Percentiles rank a stretch among this genome's conserved stretches.
Conservation (phyloP, 2,888 invertebrate genomes). For the Dynastes hyllus region DNA sequence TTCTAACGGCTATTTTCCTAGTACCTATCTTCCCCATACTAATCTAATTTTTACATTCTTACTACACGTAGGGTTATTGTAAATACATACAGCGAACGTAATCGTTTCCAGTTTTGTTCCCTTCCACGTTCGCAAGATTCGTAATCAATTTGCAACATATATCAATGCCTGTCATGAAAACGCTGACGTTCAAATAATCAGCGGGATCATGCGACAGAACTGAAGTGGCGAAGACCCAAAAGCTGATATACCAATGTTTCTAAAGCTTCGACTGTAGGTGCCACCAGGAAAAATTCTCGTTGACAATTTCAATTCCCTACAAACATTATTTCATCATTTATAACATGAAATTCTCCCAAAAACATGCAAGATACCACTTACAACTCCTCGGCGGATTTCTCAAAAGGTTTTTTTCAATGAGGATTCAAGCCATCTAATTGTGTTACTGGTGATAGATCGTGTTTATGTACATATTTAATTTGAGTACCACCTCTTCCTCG, state of each 20-base stretch:
- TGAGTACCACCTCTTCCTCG: conserved; percentile 74
- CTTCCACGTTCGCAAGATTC: conserved; percentile 76
- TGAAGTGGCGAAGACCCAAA: conserved; percentile 94
- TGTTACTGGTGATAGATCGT: conserved; percentile 71
- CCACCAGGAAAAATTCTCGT: neutral
- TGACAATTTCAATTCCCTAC: neutral
- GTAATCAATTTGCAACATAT: conserved; percentile 83
- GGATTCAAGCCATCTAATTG: conserved; percentile 73
- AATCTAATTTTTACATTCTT: no score
- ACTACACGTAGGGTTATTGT: no score
- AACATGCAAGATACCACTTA: conserved; percentile 57
- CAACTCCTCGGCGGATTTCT: conserved; percentile 70
- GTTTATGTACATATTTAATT: conserved; percentile 74
- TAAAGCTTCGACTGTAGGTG: conserved; percentile 83
- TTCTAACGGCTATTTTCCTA: no score
- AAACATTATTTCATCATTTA: no score
- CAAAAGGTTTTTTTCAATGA: conserved; percentile 78
- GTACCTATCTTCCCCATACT: no score
- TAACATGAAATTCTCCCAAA: no score
- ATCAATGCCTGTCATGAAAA: conserved; percentile 87
- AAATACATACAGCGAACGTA: no score
- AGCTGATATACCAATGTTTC: conserved; percentile 85
- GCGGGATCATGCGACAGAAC: conserved; percentile 93
- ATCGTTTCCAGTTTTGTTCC: no score
- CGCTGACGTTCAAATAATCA: conserved; percentile 85